Conservation (phyloP, 2,113 vertebrate genomes). For the Poecile atricapillus region DNA sequence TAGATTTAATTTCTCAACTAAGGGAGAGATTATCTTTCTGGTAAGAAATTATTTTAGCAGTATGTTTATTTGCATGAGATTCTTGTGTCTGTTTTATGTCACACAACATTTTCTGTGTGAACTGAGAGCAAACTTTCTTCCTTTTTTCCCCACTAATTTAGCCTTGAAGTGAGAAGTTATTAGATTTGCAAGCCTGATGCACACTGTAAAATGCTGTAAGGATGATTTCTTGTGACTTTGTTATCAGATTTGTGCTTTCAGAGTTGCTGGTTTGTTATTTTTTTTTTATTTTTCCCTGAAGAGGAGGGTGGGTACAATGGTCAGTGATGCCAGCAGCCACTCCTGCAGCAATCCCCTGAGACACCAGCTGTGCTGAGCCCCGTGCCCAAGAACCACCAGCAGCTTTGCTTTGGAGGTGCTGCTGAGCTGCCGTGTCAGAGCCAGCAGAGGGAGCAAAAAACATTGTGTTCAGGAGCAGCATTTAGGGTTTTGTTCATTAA, state of each 20-base stretch:
- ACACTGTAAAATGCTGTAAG: neutral
- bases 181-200: neutral
- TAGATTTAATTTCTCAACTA: neutral
- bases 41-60: neutral
- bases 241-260: neutral
- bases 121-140: neutral
- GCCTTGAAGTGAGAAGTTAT: neutral
- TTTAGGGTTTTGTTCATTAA: neutral
- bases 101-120: neutral
- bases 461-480: neutral
- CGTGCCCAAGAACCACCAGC: too few species aligned
- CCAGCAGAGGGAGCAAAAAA: slow-evolving; percentile 65
- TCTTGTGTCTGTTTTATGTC: neutral
- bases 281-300: neutral
- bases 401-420: neutral
- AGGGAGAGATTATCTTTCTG: neutral
- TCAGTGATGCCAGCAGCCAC: neutral
- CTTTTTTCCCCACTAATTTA: neutral
- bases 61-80: neutral
- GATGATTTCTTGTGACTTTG: neutral
- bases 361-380: neutral
- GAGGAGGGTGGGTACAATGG: neutral
- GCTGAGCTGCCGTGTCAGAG: neutral
- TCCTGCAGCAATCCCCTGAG: neutral
- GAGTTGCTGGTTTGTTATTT: neutral